These are phyloP conservation scores for Oreochromis aureus DNA, from an alignment of 2,113 vertebrate genomes.

Conservation along the genomic window DNA sequence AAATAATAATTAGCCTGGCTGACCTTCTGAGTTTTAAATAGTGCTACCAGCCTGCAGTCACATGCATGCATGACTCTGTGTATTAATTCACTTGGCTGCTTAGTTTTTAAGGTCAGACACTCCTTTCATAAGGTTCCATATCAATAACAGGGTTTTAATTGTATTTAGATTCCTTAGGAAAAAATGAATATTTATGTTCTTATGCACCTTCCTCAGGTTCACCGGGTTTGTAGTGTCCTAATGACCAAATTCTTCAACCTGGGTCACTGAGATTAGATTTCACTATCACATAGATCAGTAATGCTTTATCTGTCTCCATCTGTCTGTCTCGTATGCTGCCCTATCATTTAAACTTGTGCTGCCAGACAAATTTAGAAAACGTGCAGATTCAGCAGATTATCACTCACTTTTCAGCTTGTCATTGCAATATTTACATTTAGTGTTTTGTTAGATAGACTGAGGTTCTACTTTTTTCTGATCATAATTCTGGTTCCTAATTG, in stretches of 20 bases:
- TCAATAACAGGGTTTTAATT: neutral
- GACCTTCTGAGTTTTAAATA: neutral
- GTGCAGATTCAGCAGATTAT: neutral
- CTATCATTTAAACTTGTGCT: neutral
- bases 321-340: accelerated
- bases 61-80: neutral
- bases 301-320: neutral
- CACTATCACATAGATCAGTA: neutral
- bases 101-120: neutral
- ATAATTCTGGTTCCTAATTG: neutral
- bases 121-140: neutral
- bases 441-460: neutral
- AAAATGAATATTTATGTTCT: neutral
- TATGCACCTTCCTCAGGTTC: neutral
- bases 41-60: neutral
- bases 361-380: neutral
- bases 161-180: neutral
- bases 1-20: neutral
- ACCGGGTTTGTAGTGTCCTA: neutral
- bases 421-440: accelerated
- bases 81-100: neutral
- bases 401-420: accelerated
- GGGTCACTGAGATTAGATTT: neutral
- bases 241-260: neutral
- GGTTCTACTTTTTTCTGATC: neutral